phyloP scores from a whole-genome alignment of 2,797 vertebrate genomes.

The Catostomus latipinnis region DNA sequence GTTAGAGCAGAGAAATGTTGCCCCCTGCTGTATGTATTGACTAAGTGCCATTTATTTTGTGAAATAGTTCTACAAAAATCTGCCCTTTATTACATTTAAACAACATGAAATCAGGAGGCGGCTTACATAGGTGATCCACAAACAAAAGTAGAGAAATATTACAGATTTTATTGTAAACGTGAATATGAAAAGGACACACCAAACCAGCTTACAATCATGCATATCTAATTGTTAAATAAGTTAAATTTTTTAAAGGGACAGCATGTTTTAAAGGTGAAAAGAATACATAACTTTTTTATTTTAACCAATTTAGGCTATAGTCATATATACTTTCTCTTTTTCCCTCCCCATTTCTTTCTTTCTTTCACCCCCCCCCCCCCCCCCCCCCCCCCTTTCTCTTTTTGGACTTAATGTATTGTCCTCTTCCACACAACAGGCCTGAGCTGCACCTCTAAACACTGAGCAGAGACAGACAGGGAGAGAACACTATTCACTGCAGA shows the following conservation, averaged over 20 bases:
- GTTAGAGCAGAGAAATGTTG: neutral
- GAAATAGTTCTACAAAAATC: neutral
- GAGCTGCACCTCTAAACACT: constrained; percentile 14
- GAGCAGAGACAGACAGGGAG: constrained; percentile 14
- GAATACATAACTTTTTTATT: neutral
- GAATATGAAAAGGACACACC: no score
- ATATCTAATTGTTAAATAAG: no score
- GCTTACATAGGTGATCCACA: no score
- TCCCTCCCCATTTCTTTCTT: neutral
- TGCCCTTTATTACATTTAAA: neutral
- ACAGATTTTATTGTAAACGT: no score
- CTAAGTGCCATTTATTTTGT: no score
- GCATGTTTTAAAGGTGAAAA: neutral
- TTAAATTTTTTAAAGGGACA: no score
- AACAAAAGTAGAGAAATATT: no score
- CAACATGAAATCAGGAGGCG: neutral
- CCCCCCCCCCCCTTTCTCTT: neutral
- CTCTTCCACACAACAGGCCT: constrained; percentile 15
- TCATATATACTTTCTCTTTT: neutral
- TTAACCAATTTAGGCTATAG: neutral
- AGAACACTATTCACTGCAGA: constrained; percentile 46
- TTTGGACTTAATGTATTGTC: constrained; percentile 16
- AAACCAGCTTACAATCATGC: no score
- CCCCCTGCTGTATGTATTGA: constrained; percentile 12
- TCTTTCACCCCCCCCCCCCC: neutral